Base-by-base conservation (phyloP, 2,113 vertebrate genomes). In the Terrapene triunguis region DNA sequence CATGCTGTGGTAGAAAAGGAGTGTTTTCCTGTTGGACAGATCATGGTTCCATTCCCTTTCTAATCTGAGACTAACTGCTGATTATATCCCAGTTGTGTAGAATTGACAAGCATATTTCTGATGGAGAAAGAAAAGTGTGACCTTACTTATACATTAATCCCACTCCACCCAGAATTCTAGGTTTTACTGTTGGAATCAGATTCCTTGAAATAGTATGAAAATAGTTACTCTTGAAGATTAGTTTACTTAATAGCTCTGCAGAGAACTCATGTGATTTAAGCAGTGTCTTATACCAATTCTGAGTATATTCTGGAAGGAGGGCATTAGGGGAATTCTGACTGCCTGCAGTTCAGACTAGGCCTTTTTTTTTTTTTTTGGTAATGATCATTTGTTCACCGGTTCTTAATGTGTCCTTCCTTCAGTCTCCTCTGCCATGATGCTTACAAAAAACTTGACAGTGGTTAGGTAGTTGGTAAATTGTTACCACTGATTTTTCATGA, bases 241-340 rank as follows among this genome's bases (percentile, higher is more conserved):
- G 9, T 54, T 84, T 87, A 22, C 50, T 76, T 50, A 90, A 53
- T 21, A 53, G 6, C 16, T 44, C 4, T 76, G 5, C 47, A 38
- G 3, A 22, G 29, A 78, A 44, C 42, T 92, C 2, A 80, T 84
- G 10, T 84, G 12, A 27, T 78, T 0, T 87, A 51, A 57, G 55
- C 55, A 83, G 42, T 32, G 42, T 32, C 9, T 62, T 0, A 0
- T 14, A 53, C 1, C 19, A 35, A 10, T 82, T 88, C 0, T 1
- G 6, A 59, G 85, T 87, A 81, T 81, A 35, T 10, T 85, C 11
- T 74, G 25, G 79, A 44, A 65, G 32, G 62, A 65, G 16, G 32
- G 3, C 32, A 65, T 35, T n/a, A 35, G 32, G 32, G 62, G 51
- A 54, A 13, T 80, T 19, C 91, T 53, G 8, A 59, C 85, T 94